phyloP scores from a whole-genome alignment of 30 jellyfish, hydroid and myxozoan species.

The Rhopilema esculentum region DNA sequence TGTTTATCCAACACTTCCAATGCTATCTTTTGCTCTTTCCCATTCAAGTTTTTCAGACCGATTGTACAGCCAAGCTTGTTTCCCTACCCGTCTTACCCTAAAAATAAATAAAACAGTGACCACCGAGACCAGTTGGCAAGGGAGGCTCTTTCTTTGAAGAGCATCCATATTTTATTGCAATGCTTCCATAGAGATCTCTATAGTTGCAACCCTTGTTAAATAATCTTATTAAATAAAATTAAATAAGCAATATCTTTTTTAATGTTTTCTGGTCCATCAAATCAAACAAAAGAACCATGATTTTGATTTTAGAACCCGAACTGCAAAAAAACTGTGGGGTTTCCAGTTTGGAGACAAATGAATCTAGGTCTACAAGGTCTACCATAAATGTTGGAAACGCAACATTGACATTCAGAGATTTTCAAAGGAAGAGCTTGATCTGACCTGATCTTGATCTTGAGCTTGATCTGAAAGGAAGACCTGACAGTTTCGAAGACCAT shows the following conservation, averaged over 20 bases:
- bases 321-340: background rate
- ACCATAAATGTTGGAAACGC: too few relatives aligned
- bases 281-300: background rate
- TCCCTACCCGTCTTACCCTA: background rate
- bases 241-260: background rate
- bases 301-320: background rate
- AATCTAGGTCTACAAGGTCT: background rate
- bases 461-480: too few relatives aligned
- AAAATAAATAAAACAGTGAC: background rate
- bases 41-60: background rate
- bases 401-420: background rate
- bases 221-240: too few relatives aligned
- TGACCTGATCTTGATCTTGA: too few relatives aligned
- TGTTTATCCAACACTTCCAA: background rate
- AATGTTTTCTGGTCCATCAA: background rate
- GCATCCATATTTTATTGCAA: background rate
- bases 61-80: background rate
- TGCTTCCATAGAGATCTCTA: background rate
- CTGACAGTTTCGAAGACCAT: constrained; percentile 2
- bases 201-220: background rate
- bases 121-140: background rate
- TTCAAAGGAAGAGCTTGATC: too few relatives aligned
- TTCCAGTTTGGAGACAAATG: background rate
- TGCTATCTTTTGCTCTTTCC: background rate
- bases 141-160: background rate